phyloP scores from a whole-genome alignment of 2,113 vertebrate genomes.

The Choloepus hoffmanni region DNA sequence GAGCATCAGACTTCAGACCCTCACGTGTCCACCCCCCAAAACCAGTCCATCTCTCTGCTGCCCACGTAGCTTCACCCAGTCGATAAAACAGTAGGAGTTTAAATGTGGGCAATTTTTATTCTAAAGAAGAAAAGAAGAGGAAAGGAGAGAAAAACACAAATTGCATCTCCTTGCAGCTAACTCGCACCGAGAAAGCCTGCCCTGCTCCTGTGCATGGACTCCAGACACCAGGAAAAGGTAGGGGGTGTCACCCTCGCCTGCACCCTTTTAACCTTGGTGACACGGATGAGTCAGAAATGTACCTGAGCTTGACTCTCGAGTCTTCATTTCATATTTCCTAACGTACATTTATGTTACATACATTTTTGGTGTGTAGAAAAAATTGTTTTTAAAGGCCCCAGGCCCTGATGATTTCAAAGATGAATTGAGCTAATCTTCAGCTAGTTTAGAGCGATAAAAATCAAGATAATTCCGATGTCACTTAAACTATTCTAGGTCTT shows the following conservation, averaged over 20 bases:
- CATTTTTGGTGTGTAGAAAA: background rate
- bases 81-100: background rate
- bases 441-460: background rate
- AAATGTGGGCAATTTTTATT: background rate
- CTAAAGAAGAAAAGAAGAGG: background rate
- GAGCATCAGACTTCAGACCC: background rate
- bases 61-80: background rate
- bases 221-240: background rate
- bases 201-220: no score
- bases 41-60: background rate
- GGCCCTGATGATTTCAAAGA: background rate
- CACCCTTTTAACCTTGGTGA: background rate
- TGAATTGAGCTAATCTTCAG: background rate
- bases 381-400: background rate
- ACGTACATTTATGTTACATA: background rate
- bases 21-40: no score
- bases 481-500: background rate
- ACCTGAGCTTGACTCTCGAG: background rate
- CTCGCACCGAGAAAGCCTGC: background rate
- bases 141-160: background rate
- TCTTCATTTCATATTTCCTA: background rate
- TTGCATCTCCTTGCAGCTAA: background rate
- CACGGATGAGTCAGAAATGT: accelerated
- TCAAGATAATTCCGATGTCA: background rate
- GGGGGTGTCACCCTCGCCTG: background rate